phyloP scores from a whole-genome alignment of 2,888 invertebrate genomes.

The Mimumesa dahlbomi region DNA sequence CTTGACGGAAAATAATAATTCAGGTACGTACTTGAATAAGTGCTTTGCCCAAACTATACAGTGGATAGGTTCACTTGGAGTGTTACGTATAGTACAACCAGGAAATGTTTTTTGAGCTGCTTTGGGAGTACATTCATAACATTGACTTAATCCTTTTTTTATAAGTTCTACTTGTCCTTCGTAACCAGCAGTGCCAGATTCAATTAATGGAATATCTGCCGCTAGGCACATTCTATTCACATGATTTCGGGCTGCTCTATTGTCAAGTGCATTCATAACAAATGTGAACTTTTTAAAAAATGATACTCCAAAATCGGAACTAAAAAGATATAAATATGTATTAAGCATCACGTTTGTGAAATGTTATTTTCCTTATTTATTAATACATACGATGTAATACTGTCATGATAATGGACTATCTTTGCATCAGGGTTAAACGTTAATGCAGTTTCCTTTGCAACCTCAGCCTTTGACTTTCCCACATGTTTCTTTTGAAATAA shows the following conservation, averaged over 20 bases:
- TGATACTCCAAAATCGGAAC: constrained; percentile 92
- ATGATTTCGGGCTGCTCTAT: constrained; percentile 97
- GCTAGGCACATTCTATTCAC: constrained; percentile 99
- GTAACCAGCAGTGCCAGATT: constrained; percentile 98
- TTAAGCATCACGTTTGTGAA: neutral
- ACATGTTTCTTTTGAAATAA: constrained; percentile 99
- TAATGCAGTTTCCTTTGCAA: constrained; percentile 94
- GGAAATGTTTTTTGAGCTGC: constrained; percentile 96
- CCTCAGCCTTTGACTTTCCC: constrained; percentile 96
- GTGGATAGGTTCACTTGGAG: constrained; percentile 99
- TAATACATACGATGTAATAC: constrained; percentile 90
- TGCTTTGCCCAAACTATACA: constrained; percentile 99
- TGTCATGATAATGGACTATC: constrained; percentile 95
- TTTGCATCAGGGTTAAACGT: constrained; percentile 93
- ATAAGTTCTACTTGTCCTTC: constrained; percentile 96
- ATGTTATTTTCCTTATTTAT: neutral
- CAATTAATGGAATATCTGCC: constrained; percentile 95
- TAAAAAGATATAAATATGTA: constrained; percentile 78
- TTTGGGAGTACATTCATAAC: constrained; percentile 98
- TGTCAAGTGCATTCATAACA: constrained; percentile 98
- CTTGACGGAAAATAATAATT: constrained; percentile 14
- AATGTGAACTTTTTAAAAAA: constrained; percentile 96
- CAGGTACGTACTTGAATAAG: constrained; percentile 90
- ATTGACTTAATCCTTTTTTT: constrained; percentile 93
- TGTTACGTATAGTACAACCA: constrained; percentile 99